Evolutionary conservation across 2,888 invertebrate genomes (phyloP).

Genomic region (Dermolepida albohirtum): DNA sequence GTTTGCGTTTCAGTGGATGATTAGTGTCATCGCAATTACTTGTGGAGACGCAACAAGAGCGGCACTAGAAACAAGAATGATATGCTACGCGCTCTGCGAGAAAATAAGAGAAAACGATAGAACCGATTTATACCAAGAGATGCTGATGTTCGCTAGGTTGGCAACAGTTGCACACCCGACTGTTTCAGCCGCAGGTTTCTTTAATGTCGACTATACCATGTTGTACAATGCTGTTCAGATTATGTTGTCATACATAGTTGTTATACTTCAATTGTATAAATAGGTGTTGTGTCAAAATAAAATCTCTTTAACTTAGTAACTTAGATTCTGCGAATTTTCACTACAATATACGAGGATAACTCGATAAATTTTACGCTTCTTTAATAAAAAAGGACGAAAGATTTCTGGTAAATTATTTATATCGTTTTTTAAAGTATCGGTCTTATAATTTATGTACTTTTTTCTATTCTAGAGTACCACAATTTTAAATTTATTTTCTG

Average conservation of each 20-base stretch:
- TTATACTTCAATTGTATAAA: conserved; percentile 20
- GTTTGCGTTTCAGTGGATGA: conserved; percentile 11
- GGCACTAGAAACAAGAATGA: neutral
- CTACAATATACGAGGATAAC: no score
- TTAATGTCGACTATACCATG: conserved; percentile 40
- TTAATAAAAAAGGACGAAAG: no score
- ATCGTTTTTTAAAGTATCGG: no score
- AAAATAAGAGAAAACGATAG: conserved; percentile 9
- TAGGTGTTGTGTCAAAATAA: neutral
- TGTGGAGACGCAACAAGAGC: conserved; percentile 4
- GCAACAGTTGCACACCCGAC: neutral
- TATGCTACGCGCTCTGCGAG: conserved; percentile 5
- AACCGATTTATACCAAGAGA: neutral
- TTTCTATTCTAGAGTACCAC: no score
- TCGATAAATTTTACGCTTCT: no score
- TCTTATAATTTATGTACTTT: no score
- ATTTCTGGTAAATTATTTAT: no score
- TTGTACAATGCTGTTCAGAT: conserved; percentile 9
- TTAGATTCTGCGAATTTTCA: no score
- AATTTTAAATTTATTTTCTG: no score
- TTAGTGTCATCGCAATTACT: conserved; percentile 1
- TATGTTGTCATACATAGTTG: conserved; percentile 4
- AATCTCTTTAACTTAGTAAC: no score
- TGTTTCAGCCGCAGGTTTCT: conserved; percentile 40
- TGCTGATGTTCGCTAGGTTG: conserved; percentile 1